phyloP scores from a whole-genome alignment of 2,113 vertebrate genomes.

The Antechinus stuartii region DNA sequence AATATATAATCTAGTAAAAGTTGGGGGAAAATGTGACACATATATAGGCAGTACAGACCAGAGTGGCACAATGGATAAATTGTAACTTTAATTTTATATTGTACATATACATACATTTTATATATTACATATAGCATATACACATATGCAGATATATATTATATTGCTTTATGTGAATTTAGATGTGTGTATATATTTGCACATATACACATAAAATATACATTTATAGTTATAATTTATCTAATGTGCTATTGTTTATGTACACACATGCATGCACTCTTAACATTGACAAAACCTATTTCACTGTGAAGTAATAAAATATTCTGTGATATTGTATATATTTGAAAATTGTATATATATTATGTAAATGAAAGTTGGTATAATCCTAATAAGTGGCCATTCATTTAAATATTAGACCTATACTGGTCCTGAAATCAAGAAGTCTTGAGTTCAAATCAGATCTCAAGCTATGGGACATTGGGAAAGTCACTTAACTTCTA shows the following conservation, averaged over 20 bases:
- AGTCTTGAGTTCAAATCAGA: background rate
- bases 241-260: background rate
- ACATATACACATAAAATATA: background rate
- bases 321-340: background rate
- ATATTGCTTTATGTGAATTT: background rate
- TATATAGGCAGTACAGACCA: background rate
- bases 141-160: too few species aligned
- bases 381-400: background rate
- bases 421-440: background rate
- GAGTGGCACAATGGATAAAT: background rate
- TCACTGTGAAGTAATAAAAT: background rate
- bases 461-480: background rate
- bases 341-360: background rate
- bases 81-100: background rate
- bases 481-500: background rate
- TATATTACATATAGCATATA: too few species aligned
- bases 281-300: background rate
- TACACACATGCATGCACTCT: background rate
- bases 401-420: background rate
- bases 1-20: background rate
- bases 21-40: background rate
- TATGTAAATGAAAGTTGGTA: background rate
- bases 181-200: too few species aligned
- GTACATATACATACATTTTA: background rate
- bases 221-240: background rate